These are phyloP conservation scores for Heliconius ismenius DNA, from an alignment of 2,888 invertebrate species.

Conservation along the genomic window DNA sequence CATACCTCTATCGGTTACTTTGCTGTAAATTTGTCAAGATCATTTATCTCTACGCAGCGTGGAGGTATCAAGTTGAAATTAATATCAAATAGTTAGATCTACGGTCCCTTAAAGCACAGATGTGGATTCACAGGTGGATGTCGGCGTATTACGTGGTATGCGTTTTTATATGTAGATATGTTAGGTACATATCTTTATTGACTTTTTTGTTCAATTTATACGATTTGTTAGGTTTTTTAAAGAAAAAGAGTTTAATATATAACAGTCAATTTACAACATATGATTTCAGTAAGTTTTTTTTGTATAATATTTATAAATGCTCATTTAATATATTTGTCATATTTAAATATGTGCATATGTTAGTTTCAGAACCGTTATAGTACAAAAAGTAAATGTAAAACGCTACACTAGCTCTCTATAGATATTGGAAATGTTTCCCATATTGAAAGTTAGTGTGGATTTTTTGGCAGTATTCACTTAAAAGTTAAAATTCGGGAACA, in stretches of 20 bases:
- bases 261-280: not conserved
- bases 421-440: slow-evolving; percentile 24
- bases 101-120: no score
- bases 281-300: no score
- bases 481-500: slow-evolving; percentile 51
- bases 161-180: not conserved
- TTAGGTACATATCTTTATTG: no score
- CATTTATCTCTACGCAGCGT: no score
- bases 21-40: no score
- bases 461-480: slow-evolving; percentile 39
- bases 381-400: slow-evolving; percentile 1
- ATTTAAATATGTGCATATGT: not conserved
- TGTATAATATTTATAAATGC: not conserved
- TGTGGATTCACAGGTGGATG: no score
- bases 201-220: no score
- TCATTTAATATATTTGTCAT: not conserved
- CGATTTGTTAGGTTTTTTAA: not conserved
- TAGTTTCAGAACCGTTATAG: not conserved
- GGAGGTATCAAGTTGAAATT: no score
- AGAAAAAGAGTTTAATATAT: not conserved
- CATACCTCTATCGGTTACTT: no score
- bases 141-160: no score
- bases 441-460: slow-evolving; percentile 24
- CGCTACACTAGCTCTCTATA: not conserved
- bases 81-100: no score